These are phyloP conservation scores for Cryptus armator DNA, from an alignment of 2,888 invertebrate genomes.

Conservation along the genomic window DNA sequence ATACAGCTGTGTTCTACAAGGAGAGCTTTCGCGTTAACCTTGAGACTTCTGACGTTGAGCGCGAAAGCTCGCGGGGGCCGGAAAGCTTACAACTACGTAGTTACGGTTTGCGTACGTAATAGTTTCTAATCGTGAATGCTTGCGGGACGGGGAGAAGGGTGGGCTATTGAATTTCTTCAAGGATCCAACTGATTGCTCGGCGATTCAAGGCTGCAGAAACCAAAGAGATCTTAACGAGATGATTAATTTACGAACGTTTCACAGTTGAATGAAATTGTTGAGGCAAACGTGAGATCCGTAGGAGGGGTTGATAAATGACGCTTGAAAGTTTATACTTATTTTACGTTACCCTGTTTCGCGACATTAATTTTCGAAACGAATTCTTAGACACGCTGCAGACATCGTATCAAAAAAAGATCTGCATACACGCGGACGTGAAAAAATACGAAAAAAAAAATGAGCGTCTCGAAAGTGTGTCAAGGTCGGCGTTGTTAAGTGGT, in stretches of 20 bases:
- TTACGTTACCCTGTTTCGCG: neutral
- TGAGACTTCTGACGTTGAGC: constrained; percentile 16
- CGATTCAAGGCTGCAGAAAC: constrained; percentile 27
- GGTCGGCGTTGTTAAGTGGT: constrained; percentile 14
- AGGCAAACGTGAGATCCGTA: neutral
- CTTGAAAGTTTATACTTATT: neutral
- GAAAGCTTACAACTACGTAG: constrained; percentile 44
- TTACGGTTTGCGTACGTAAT: neutral
- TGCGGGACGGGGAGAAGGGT: no score
- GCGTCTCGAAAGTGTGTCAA: constrained; percentile 41
- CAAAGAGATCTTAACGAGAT: constrained; percentile 54
- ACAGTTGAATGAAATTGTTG: neutral
- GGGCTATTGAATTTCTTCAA: constrained; percentile 48
- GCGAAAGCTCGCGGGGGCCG: constrained; percentile 23
- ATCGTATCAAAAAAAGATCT: neutral
- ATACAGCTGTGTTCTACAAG: neutral
- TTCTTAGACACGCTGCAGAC: neutral
- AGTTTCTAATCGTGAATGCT: neutral
- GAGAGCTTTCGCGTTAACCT: constrained; percentile 47
- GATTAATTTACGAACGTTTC: constrained; percentile 24
- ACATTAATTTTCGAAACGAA: neutral
- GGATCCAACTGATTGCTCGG: neutral
- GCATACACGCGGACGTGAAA: neutral
- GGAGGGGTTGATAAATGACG: neutral
- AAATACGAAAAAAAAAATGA: constrained; percentile 17